A percentile compares a stretch with the other conserved stretches of the same genome.
phyloP scores from a whole-genome alignment of 2,888 invertebrate species.

The Cephus spinipes region DNA sequence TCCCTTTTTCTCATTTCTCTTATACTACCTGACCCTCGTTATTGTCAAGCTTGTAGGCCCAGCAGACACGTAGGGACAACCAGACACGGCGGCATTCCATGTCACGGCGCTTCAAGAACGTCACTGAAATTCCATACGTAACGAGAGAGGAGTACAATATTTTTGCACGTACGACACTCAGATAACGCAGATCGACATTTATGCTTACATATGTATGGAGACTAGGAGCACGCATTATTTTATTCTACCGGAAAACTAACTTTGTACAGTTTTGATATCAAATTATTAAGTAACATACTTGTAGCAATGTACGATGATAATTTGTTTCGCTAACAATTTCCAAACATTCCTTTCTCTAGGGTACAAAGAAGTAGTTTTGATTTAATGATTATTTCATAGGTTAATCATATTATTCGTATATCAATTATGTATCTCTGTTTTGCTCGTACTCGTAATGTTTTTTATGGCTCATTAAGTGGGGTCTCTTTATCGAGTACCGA shows the following conservation, averaged over 20 bases:
- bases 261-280: background rate
- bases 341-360: background rate
- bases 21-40: background rate
- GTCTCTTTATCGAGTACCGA: background rate
- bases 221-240: background rate
- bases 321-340: background rate
- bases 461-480: background rate
- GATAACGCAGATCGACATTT: background rate
- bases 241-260: background rate
- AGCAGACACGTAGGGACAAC: background rate
- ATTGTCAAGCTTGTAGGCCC: background rate
- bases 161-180: background rate
- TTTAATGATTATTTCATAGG: constrained; percentile 1
- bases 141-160: background rate
- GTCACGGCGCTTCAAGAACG: background rate
- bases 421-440: constrained; percentile 6
- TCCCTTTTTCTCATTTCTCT: background rate
- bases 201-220: background rate
- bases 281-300: background rate
- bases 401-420: background rate
- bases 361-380: background rate
- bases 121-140: background rate
- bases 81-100: background rate
- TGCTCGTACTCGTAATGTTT: background rate
- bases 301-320: background rate